Evolutionary conservation across 2,113 vertebrate species (phyloP).

Genomic region (Phycodurus eques): DNA sequence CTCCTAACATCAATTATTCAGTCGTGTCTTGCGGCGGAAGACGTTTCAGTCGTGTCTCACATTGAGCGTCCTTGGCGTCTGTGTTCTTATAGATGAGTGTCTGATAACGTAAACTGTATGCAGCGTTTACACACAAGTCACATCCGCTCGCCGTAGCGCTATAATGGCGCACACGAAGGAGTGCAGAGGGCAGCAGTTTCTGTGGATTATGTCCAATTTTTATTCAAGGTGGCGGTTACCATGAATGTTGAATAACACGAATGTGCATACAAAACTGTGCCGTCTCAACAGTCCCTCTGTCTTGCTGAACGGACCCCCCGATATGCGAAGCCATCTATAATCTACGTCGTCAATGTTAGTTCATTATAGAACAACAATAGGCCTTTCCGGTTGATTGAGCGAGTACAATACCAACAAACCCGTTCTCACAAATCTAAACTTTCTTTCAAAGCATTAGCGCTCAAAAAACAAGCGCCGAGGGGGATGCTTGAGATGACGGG

Average conservation of each 20-base stretch:
- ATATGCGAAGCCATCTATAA: not conserved
- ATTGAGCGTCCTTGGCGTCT: conserved; percentile 66
- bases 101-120: conserved; percentile 55
- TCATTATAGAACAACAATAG: not conserved
- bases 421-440: conserved; percentile 12
- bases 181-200: not conserved
- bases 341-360: not conserved
- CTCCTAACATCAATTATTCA: not conserved
- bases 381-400: not conserved
- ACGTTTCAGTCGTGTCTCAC: conserved; percentile 41
- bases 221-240: not conserved
- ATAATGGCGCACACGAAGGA: conserved; percentile 42
- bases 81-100: conserved; percentile 61
- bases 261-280: not conserved
- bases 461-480: conserved; percentile 2
- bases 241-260: not conserved
- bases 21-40: not conserved
- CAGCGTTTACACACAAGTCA: conserved; percentile 53
- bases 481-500: conserved; percentile 23
- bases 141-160: conserved; percentile 43
- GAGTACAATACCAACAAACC: not conserved
- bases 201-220: not conserved
- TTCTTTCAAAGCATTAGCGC: not conserved
- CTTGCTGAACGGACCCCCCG: not conserved
- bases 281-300: not conserved